A percentile compares a stretch with the other conserved stretches of the same genome.
phyloP scores from a whole-genome alignment of 2,888 invertebrate species.

The Junonia oenone region DNA sequence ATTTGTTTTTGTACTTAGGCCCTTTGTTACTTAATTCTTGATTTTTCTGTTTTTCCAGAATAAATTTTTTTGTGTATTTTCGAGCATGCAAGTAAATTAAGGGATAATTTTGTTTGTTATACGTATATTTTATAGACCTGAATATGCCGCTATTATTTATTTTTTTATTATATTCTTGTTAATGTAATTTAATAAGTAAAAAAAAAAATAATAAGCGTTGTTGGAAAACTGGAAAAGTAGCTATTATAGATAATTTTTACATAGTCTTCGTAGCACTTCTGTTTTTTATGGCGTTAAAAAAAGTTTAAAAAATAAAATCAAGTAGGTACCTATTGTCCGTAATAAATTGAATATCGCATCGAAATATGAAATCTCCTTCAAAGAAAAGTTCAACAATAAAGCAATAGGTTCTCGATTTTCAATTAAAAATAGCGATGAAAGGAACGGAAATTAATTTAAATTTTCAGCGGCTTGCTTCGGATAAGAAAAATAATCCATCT shows the following conservation, averaged over 20 bases:
- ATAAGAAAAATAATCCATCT: constrained; percentile 28
- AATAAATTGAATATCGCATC: no score
- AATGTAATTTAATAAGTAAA: no score
- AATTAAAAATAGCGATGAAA: constrained; percentile 30
- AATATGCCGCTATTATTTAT: no score
- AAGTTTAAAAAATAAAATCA: no score
- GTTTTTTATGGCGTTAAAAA: no score
- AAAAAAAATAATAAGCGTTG: no score
- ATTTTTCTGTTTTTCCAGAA: neutral
- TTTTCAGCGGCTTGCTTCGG: constrained; percentile 16
- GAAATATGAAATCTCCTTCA: neutral
- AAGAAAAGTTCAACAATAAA: constrained; percentile 11
- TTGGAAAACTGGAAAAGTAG: no score
- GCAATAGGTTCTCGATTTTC: constrained; percentile 24
- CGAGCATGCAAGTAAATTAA: neutral
- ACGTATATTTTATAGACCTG: no score
- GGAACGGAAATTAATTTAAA: constrained; percentile 27
- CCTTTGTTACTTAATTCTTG: neutral
- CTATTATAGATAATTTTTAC: no score
- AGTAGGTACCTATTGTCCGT: no score
- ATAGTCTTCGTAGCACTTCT: no score
- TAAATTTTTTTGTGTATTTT: neutral
- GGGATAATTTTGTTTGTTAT: neutral
- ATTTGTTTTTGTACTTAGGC: constrained; percentile 20
- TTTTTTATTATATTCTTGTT: no score